A percentile compares a stretch with the other conserved stretches of the same genome.
Conservation (phyloP, 2,888 invertebrate genomes). For the Drosophila putrida region DNA sequence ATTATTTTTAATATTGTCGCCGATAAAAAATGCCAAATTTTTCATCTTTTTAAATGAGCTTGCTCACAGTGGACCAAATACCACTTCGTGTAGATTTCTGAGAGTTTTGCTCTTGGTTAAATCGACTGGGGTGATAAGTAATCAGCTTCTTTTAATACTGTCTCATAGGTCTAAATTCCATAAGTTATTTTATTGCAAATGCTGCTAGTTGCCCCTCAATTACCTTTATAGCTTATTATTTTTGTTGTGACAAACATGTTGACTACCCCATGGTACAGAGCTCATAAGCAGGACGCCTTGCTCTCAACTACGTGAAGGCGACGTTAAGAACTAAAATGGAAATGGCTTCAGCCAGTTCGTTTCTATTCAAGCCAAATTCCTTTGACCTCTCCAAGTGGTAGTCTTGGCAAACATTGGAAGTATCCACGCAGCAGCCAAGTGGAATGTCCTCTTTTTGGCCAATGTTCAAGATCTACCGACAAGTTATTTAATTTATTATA, state of each 20-base stretch:
- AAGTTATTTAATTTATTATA: conserved; percentile 78
- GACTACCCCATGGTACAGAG: conserved; percentile 18
- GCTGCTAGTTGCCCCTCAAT: no score
- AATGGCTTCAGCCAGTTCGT: conserved; percentile 44
- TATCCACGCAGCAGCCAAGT: conserved; percentile 33
- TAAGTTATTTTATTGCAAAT: no score
- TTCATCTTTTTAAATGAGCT: no score
- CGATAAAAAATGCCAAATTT: no score
- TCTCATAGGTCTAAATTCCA: no score
- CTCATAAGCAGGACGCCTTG: conserved; percentile 8
- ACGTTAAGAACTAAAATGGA: conserved; percentile 55
- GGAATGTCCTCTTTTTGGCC: conserved; percentile 49
- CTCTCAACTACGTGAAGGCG: conserved; percentile 11
- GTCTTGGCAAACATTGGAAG: conserved; percentile 37
- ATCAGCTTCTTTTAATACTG: no score
- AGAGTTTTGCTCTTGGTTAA: no score
- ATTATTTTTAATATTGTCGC: no score
- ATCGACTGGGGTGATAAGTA: no score
- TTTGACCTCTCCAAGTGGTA: conserved; percentile 7
- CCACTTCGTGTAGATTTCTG: no score
- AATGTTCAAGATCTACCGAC: conserved; percentile 55
- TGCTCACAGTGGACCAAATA: no score
- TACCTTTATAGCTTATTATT: background rate
- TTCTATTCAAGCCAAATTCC: conserved; percentile 18
- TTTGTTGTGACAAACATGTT: background rate